A percentile compares a stretch with the other conserved stretches of the same genome.
These are phyloP conservation scores for Rallus limicola DNA, from an alignment of 2,113 vertebrate genomes.

Conservation along the genomic window DNA sequence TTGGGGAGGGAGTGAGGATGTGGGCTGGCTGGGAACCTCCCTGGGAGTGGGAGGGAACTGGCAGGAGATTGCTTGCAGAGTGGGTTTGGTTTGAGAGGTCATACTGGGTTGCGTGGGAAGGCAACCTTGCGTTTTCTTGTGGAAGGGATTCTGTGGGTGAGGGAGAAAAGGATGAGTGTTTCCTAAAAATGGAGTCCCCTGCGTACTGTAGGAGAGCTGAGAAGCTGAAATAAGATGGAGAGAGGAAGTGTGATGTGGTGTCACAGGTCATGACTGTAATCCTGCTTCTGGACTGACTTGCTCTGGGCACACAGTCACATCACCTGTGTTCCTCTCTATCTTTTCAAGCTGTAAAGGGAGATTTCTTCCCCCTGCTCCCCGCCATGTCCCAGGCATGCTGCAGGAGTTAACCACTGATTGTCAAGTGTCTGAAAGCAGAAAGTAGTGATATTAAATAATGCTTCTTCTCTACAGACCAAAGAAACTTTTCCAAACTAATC, in stretches of 20 bases:
- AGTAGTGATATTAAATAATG: not conserved
- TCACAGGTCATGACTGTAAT: not conserved
- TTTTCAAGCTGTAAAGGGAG: not conserved
- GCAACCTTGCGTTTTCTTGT: not conserved
- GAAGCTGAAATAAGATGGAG: not conserved
- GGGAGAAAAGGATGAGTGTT: not conserved
- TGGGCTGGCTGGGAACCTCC: not conserved
- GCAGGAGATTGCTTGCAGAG: not conserved
- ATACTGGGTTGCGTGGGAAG: not conserved
- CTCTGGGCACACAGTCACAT: rapidly evolving
- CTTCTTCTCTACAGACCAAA: too few relatives aligned
- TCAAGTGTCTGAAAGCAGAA: not conserved
- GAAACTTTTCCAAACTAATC: not conserved
- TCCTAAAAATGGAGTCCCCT: not conserved
- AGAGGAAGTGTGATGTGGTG: not conserved
- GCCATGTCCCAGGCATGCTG: not conserved
- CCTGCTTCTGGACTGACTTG: not conserved
- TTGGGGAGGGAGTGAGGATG: not conserved
- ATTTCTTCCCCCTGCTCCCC: too few relatives aligned
- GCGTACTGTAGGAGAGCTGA: not conserved
- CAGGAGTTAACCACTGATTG: not conserved
- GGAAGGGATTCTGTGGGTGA: not conserved
- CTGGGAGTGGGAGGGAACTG: not conserved
- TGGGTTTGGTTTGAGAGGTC: not conserved
- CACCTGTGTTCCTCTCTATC: not conserved